A percentile compares a stretch with the other conserved stretches of the same genome.
phyloP scores from a whole-genome alignment of 2,797 vertebrate species.

The Anisognathus igniventris region DNA sequence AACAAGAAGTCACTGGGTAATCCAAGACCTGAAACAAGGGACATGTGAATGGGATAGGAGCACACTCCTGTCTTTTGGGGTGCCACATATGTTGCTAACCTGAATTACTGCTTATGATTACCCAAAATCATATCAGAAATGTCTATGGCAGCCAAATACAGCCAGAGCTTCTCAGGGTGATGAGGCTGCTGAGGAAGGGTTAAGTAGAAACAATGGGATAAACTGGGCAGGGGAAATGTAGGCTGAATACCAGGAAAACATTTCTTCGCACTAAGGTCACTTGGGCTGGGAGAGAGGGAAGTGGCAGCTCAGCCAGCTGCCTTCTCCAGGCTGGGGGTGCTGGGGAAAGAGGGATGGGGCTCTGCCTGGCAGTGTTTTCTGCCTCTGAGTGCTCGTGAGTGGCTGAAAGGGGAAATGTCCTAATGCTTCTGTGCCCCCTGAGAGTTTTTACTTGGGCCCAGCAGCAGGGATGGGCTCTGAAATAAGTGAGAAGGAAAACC shows the following conservation, averaged over 20 bases:
- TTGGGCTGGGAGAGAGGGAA: neutral
- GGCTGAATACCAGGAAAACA: slow-evolving; percentile 47
- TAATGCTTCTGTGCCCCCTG: neutral
- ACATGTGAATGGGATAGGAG: neutral
- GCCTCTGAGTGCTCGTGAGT: accelerated
- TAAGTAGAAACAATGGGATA: slow-evolving; percentile 27
- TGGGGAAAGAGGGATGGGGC: neutral
- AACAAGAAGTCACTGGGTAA: neutral
- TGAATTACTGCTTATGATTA: neutral
- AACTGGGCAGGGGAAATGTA: neutral
- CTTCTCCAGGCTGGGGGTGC: neutral
- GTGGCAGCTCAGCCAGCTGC: neutral
- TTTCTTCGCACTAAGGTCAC: slow-evolving; percentile 24
- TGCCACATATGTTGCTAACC: neutral
- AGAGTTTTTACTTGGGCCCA: accelerated
- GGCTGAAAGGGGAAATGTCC: neutral
- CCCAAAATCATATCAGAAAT: neutral
- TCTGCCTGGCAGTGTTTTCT: neutral
- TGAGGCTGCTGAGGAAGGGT: neutral
- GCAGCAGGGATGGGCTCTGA: neutral
- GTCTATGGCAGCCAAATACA: neutral
- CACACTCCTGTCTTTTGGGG: neutral
- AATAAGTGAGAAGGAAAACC: neutral
- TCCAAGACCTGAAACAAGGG: neutral
- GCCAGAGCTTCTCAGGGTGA: neutral